Evolutionary conservation across 2,113 vertebrate genomes (phyloP).

Genomic region (Oxyruncus cristatus): DNA sequence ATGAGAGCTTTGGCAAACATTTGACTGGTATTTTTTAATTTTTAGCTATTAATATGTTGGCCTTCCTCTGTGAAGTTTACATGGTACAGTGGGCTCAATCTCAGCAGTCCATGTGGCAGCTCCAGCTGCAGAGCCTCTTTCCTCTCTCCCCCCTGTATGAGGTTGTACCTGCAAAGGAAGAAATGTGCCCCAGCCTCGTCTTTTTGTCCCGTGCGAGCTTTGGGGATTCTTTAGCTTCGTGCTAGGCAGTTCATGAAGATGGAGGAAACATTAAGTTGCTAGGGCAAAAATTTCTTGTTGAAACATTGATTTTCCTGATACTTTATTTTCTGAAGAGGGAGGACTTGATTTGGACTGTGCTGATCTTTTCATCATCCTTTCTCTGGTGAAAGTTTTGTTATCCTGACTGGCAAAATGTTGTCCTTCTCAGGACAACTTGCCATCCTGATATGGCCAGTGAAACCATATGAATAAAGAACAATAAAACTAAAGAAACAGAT

Average conservation of each 20-base stretch:
- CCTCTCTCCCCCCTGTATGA: neutral
- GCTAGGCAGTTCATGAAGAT: neutral
- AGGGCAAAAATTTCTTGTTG: neutral
- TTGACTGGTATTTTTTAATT: neutral
- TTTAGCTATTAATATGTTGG: neutral
- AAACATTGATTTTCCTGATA: neutral
- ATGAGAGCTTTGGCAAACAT: slow-evolving; percentile 6
- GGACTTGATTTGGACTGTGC: neutral
- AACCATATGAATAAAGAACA: neutral
- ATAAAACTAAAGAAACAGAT: neutral
- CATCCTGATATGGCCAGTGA: neutral
- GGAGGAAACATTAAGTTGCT: neutral
- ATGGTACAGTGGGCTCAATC: neutral
- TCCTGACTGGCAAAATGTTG: neutral
- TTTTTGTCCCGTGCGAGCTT: neutral
- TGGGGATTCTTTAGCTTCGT: neutral
- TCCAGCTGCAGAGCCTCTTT: neutral
- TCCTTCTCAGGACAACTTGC: neutral
- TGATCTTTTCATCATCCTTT: neutral
- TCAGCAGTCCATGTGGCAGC: neutral
- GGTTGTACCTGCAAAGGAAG: neutral
- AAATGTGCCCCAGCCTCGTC: neutral
- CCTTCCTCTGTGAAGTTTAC: neutral
- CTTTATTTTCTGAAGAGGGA: fast-evolving
- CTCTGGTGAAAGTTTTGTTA: neutral